Base-by-base conservation (phyloP, 53 echinoderm and acorn worm species). In the Hippasteria phrygiana region DNA sequence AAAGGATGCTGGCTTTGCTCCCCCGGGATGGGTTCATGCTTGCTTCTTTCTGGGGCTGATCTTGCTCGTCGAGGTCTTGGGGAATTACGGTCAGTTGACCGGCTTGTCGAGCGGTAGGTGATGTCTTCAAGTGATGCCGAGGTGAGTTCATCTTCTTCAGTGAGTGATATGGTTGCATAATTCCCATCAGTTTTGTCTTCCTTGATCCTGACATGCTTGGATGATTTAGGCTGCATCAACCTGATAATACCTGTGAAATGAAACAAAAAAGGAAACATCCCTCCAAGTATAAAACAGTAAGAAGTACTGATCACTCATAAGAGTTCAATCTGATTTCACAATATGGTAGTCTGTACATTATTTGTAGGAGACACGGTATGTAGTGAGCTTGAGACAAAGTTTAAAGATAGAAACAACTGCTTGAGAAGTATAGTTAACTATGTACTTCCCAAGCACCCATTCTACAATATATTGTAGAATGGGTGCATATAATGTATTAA, bases 141-240 rank as follows among this genome's bases (percentile, higher is more conserved):
- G 50, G 48, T 55, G 36, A 42, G 14, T 1, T 88, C 75, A 41
- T 90, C 90, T 1, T 90, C 90, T 24, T 90, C 90, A 37, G 81
- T 69, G 80, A 80, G 55, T 3, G 89, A 28, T 16, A 90, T 33
- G 41, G 69, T 80, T 16, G 70, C 24, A 28, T 40, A 73, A 27
- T 45, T 32, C 18, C 45, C 43, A 27, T 80, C 56, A 17, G 43
- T 27, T 26, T 33, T 31, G 45, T 90, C 72, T 34, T 90, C 82
- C 50, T 71, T 55, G 24, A 90, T 81, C 62, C 81, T 71, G 12
- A 90, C 90, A 18, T 56, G 72, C 76, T 90, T 90, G 62, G 90
- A 80, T 32, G 90, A 81, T 34, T 81, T 90, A 43, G 90, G 59
- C 1, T 55, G 32, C 73, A 90, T 39, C 62, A 90, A 42, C 51